phyloP scores from a whole-genome alignment of 1,140 invertebrate species.

The Drosophila gunungcola region DNA sequence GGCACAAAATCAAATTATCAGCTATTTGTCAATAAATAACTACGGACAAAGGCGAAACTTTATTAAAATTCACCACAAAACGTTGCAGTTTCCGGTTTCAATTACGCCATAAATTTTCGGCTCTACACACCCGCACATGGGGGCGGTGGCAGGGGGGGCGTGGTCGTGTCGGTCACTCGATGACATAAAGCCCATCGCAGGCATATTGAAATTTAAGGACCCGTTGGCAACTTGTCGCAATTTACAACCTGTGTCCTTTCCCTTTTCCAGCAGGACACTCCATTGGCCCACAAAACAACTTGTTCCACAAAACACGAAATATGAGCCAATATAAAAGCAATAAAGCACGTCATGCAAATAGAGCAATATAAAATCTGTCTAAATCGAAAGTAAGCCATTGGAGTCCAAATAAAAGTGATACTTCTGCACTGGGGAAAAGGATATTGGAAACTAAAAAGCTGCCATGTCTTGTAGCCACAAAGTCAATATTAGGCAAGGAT shows the following conservation, averaged over 20 bases:
- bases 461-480: too few species aligned
- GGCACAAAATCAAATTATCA: slow-evolving; percentile 80
- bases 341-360: slow-evolving; percentile 54
- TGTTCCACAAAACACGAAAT: slow-evolving; percentile 55
- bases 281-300: not conserved
- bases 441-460: not conserved
- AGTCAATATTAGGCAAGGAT: too few species aligned
- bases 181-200: slow-evolving; percentile 58
- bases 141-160: not conserved
- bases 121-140: slow-evolving; percentile 52
- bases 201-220: slow-evolving; percentile 80
- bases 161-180: slow-evolving; percentile 30
- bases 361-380: slow-evolving; percentile 62
- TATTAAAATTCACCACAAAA: slow-evolving; percentile 83
- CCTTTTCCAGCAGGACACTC: not conserved
- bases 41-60: slow-evolving; percentile 72
- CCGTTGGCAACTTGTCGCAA: slow-evolving; percentile 80
- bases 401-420: slow-evolving; percentile 11
- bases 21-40: slow-evolving; percentile 82
- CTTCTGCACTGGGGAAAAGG: not conserved
- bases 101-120: slow-evolving; percentile 80
- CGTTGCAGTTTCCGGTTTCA: slow-evolving; percentile 80
- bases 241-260: slow-evolving; percentile 63
- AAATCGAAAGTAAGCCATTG: slow-evolving; percentile 44
- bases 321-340: slow-evolving; percentile 82